A percentile compares a stretch with the other conserved stretches of the same genome.
These are phyloP conservation scores for Cottus gobio DNA, from an alignment of 2,113 vertebrate genomes.

Conservation along the genomic window DNA sequence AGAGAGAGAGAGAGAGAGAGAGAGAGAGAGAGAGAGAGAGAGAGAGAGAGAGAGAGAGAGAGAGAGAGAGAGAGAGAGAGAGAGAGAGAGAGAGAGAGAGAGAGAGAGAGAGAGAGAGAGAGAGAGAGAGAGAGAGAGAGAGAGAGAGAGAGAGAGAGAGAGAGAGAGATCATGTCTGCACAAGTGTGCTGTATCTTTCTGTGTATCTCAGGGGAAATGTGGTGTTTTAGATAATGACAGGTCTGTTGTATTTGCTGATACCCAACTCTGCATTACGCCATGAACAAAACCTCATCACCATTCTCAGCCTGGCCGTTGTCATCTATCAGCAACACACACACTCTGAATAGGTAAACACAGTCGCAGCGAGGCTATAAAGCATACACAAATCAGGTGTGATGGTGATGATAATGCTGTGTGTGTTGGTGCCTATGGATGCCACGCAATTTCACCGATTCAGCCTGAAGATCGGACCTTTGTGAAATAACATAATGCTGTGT, in stretches of 20 bases:
- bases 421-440: conserved; percentile 26
- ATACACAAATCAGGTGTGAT: conserved; percentile 54
- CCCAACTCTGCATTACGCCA: conserved; percentile 66
- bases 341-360: conserved; percentile 64
- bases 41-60: conserved; percentile 12
- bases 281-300: conserved; percentile 72
- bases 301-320: conserved; percentile 63
- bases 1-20: conserved; percentile 16
- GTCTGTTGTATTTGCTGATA: conserved; percentile 73
- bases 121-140: background rate
- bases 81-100: conserved; percentile 12
- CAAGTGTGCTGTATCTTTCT: conserved; percentile 64
- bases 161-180: conserved; percentile 46
- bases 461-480: conserved; percentile 22
- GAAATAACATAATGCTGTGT: conserved; percentile 50
- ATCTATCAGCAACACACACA: conserved; percentile 63
- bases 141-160: conserved; percentile 18
- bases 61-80: conserved; percentile 14
- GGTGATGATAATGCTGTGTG: conserved; percentile 40
- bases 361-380: conserved; percentile 45
- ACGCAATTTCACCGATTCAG: conserved; percentile 41
- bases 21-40: conserved; percentile 18
- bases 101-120: too few species aligned
- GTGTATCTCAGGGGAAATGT: conserved; percentile 71
- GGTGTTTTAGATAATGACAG: conserved; percentile 80